A percentile compares a stretch with the other conserved stretches of the same genome.
Conservation (phyloP, 2,113 vertebrate genomes). For the Scolopax mira region DNA sequence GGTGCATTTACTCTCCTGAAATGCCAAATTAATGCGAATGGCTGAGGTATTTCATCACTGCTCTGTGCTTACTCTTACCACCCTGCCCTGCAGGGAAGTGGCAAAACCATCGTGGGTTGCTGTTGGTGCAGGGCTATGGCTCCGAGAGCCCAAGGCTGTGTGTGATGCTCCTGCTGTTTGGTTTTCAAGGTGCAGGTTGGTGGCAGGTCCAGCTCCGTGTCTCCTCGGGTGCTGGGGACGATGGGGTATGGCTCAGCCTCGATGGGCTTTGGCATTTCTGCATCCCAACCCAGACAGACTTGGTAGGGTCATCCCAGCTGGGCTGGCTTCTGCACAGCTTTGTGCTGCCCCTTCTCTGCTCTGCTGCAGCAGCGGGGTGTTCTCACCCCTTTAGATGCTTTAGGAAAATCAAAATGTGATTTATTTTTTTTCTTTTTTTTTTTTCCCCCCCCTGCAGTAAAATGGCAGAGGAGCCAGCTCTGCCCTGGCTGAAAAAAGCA, state of each 20-base stretch:
- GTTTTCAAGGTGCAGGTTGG: rapidly evolving
- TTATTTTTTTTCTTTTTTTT: not conserved
- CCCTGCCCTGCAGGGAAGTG: not conserved
- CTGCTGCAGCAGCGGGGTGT: rapidly evolving
- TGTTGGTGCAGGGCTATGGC: not conserved
- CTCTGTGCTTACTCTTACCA: not conserved
- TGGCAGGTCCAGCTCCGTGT: not conserved
- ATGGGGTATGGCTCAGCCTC: not conserved
- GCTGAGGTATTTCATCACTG: not conserved
- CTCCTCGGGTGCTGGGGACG: not conserved
- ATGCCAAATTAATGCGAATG: not conserved
- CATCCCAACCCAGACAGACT: not conserved
- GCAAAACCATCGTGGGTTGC: rapidly evolving
- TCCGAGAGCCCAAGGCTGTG: rapidly evolving
- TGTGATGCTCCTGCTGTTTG: rapidly evolving
- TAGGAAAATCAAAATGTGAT: not conserved
- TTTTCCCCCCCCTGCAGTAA: not conserved
- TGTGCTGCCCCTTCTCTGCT: not conserved
- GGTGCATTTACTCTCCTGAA: not conserved
- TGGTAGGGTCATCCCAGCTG: not conserved
- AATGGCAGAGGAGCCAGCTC: not conserved
- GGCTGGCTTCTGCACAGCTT: rapidly evolving
- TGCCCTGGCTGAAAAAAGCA: not conserved
- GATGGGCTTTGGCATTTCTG: not conserved
- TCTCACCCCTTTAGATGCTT: not conserved